A percentile compares a stretch with the other conserved stretches of the same genome.
Conservation (phyloP, 2,113 vertebrate genomes). For the Tetrao urogallus region DNA sequence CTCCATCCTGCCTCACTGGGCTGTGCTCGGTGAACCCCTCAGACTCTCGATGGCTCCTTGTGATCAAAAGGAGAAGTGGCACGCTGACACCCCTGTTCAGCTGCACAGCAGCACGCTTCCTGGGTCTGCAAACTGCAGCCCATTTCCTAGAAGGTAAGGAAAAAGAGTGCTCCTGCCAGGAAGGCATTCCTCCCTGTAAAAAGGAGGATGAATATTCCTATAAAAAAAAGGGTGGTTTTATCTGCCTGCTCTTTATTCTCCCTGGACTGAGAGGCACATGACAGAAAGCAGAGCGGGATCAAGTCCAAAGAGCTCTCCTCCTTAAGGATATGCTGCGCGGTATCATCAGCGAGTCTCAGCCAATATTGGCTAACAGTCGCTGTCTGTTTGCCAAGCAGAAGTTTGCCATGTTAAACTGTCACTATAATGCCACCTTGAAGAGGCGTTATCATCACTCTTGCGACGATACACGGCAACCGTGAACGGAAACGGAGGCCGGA, state of each 20-base stretch:
- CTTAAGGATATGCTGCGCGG: constrained; percentile 51
- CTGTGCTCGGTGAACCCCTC: background rate
- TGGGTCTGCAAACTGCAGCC: background rate
- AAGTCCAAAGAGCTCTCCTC: constrained; percentile 67
- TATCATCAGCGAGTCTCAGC: constrained; percentile 61
- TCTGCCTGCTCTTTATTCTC: constrained; percentile 9
- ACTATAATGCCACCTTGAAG: constrained; percentile 73
- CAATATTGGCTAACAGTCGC: constrained; percentile 72
- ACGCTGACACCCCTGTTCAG: background rate
- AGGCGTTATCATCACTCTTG: constrained; percentile 74
- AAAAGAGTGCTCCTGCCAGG: background rate
- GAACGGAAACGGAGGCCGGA: constrained; percentile 63
- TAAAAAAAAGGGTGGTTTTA: background rate
- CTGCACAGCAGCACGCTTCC: background rate
- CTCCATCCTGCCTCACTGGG: background rate
- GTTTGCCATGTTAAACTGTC: constrained; percentile 74
- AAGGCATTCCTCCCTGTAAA: background rate
- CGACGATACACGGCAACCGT: constrained; percentile 68
- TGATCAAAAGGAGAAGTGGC: background rate
- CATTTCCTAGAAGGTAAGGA: background rate
- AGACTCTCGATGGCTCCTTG: background rate
- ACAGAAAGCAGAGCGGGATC: constrained; percentile 37
- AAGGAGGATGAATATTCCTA: background rate
- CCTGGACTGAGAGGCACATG: background rate
- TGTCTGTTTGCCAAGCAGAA: constrained; percentile 74